Evolutionary conservation across 2,888 invertebrate genomes (phyloP).

Genomic region (Sarcophaga carnaria): DNA sequence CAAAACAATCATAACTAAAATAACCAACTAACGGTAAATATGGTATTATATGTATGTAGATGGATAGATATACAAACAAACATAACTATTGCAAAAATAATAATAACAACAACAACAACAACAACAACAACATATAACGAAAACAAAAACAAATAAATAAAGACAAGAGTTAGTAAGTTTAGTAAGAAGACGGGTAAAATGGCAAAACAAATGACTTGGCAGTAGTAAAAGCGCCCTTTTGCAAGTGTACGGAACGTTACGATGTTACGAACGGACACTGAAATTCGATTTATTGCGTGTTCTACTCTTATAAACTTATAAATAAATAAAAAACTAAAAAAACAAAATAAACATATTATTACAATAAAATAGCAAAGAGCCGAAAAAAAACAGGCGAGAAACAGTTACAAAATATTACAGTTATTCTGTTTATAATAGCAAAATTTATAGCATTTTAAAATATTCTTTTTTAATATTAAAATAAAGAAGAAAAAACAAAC

Average conservation of each 20-base stretch:
- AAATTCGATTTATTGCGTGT: conserved; percentile 67
- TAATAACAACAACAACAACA: neutral
- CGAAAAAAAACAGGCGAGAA: conserved; percentile 12
- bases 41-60: conserved; percentile 3
- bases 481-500: conserved; percentile 3
- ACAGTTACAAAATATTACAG: neutral
- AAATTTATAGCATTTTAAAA: conserved; percentile 43
- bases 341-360: conserved; percentile 1
- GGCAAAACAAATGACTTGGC: conserved; percentile 42
- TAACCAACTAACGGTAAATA: neutral
- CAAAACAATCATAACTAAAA: conserved; percentile 52
- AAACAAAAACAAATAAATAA: neutral
- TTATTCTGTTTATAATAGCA: neutral
- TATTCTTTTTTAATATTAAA: conserved; percentile 23
- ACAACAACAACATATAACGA: conserved; percentile 8
- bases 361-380: too few species aligned
- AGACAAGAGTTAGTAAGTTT: conserved; percentile 13
- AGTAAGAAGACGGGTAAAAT: conserved; percentile 25
- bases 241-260: conserved; percentile 44
- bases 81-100: neutral
- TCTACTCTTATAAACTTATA: conserved; percentile 40
- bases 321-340: conserved; percentile 24
- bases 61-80: conserved; percentile 8
- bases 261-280: conserved; percentile 48
- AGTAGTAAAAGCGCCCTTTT: conserved; percentile 61